A percentile compares a stretch with the other conserved stretches of the same genome.
phyloP scores from a whole-genome alignment of 2,113 vertebrate species.

The Halcyon senegalensis region DNA sequence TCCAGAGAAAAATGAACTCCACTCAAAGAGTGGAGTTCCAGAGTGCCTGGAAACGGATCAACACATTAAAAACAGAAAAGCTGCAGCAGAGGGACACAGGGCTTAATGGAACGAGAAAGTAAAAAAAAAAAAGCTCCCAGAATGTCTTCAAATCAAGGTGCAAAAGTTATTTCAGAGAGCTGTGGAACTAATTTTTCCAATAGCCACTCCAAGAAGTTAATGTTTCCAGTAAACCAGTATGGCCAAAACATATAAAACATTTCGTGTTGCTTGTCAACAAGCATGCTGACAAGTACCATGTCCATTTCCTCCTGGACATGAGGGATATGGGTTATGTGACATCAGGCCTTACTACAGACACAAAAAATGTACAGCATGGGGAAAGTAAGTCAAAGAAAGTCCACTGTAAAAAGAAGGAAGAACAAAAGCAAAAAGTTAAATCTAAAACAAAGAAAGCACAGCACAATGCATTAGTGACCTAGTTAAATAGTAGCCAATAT shows the following conservation, averaged over 20 bases:
- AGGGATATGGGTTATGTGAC: neutral
- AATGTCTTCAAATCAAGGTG: constrained; percentile 5
- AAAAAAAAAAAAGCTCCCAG: neutral
- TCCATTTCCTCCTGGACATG: neutral
- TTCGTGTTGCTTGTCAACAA: constrained; percentile 25
- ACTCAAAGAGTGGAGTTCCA: neutral
- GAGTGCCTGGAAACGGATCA: constrained; percentile 21
- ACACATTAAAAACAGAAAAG: constrained; percentile 4
- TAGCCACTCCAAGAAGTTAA: neutral
- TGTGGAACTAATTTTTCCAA: constrained; percentile 10
- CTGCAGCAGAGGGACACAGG: neutral
- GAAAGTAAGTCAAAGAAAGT: neutral
- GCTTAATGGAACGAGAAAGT: neutral
- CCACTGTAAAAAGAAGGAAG: neutral
- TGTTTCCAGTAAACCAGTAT: neutral
- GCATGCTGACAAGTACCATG: neutral
- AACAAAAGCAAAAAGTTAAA: neutral
- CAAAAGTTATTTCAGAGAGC: constrained; percentile 6
- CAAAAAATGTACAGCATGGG: neutral
- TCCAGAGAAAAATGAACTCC: neutral
- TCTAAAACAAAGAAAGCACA: neutral
- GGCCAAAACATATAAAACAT: neutral
- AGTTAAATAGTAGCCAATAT: neutral
- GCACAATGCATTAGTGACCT: neutral
- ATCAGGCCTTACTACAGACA: neutral